phyloP scores from a whole-genome alignment of 2,113 vertebrate genomes.

The Salvelinus namaycush region DNA sequence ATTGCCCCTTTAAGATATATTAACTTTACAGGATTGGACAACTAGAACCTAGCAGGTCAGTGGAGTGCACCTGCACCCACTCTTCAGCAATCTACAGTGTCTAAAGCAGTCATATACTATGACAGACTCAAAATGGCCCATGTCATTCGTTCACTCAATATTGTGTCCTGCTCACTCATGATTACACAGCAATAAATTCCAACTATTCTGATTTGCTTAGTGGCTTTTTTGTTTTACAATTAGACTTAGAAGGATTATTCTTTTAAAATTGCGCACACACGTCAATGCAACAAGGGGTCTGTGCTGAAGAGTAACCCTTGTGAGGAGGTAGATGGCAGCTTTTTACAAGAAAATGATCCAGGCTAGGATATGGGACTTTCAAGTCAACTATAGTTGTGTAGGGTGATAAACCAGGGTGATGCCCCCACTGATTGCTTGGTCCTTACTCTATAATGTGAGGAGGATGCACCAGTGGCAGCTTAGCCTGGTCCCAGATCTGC shows the following conservation, averaged over 20 bases:
- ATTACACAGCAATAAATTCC: neutral
- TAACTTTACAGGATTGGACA: neutral
- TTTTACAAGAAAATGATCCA: constrained; percentile 15
- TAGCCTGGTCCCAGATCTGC: too few relatives aligned
- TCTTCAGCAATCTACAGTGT: neutral
- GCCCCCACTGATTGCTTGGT: neutral
- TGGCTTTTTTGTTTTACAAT: constrained; percentile 38
- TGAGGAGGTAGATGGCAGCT: constrained; percentile 54
- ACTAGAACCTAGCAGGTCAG: neutral
- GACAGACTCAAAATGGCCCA: neutral
- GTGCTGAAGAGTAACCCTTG: constrained; percentile 27
- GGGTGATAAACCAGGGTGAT: neutral
- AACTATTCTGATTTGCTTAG: neutral
- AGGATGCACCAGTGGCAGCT: constrained; percentile 1
- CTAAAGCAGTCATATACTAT: neutral
- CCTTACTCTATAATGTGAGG: neutral
- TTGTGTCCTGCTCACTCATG: neutral
- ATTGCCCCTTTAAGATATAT: neutral
- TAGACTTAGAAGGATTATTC: constrained; percentile 34
- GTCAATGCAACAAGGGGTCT: constrained; percentile 14
- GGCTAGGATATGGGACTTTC: neutral
- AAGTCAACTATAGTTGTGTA: constrained; percentile 4
- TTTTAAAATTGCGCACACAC: constrained; percentile 15
- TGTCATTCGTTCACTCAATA: neutral
- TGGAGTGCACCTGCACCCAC: neutral